A percentile compares a stretch with the other conserved stretches of the same genome.
Conservation (phyloP, 1,140 invertebrate species). For the Capitella teleta region DNA sequence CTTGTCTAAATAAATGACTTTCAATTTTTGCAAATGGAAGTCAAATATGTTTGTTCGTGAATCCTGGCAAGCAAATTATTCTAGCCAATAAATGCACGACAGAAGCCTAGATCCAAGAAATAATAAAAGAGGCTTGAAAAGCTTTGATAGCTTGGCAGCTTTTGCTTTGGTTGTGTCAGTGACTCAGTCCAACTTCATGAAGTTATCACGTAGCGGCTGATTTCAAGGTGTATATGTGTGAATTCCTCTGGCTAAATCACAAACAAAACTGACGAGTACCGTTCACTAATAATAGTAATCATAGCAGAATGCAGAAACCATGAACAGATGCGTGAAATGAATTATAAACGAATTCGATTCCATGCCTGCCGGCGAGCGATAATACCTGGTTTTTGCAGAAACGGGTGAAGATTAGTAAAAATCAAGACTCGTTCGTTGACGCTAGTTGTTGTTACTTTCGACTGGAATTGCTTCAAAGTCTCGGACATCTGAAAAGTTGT, state of each 20-base stretch:
- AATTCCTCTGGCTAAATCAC: too few relatives aligned
- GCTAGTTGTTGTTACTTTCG: conserved; percentile 63
- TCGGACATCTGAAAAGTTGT: conserved; percentile 51
- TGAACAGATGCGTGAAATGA: neutral
- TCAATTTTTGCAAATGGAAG: neutral
- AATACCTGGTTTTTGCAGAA: conserved; percentile 62
- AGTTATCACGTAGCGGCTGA: too few relatives aligned
- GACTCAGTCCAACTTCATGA: too few relatives aligned
- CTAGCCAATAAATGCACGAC: neutral
- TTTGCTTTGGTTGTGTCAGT: too few relatives aligned
- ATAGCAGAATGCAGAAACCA: neutral
- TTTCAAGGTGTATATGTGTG: too few relatives aligned
- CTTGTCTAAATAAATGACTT: neutral
- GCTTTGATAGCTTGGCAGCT: too few relatives aligned
- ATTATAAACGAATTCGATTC: neutral
- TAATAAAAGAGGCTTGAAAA: too few relatives aligned
- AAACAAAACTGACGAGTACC: neutral
- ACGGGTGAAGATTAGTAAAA: conserved; percentile 57
- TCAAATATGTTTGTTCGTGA: neutral
- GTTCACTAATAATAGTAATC: neutral
- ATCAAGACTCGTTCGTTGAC: conserved; percentile 59
- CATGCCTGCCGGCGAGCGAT: conserved; percentile 11
- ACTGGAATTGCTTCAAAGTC: conserved; percentile 66
- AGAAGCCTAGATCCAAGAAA: neutral
- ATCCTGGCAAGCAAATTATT: neutral